These are phyloP conservation scores for Seira ritae DNA, from an alignment of 2,888 invertebrate species.

Conservation along the genomic window DNA sequence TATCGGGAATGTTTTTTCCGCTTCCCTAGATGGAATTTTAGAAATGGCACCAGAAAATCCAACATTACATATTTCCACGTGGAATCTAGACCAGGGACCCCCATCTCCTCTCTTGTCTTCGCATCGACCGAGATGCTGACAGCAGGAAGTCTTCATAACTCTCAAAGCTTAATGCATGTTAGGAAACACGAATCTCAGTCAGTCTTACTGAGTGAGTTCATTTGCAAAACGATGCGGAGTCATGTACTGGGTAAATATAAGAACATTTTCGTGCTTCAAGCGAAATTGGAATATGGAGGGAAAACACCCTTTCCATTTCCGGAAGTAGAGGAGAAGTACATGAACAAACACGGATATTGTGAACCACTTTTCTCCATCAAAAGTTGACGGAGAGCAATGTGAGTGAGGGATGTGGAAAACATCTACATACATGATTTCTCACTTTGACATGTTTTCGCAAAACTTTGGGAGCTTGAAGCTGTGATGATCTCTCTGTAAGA, in stretches of 20 bases:
- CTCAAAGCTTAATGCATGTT: neutral
- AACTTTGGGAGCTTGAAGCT: too few species aligned
- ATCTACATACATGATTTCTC: too few species aligned
- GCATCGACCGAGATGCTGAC: neutral
- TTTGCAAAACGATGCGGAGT: conserved; percentile 8
- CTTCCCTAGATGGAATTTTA: too few species aligned
- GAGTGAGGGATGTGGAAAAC: too few species aligned
- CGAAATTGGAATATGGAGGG: neutral
- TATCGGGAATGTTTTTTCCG: neutral
- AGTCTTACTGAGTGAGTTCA: too few species aligned
- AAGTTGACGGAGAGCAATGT: too few species aligned
- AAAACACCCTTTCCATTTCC: conserved; percentile 24
- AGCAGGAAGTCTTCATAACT: neutral
- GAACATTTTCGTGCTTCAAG: conserved; percentile 4
- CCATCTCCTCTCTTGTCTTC: too few species aligned
- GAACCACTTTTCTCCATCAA: conserved; percentile 5
- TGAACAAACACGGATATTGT: neutral
- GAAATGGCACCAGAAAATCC: neutral
- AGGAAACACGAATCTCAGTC: conserved; percentile 1
- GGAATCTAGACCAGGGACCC: too few species aligned
- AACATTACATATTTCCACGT: neutral
- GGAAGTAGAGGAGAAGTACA: neutral
- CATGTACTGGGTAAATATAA: neutral
- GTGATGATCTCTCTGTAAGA: too few species aligned
- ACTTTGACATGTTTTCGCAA: neutral